These are phyloP conservation scores for Clamator glandarius DNA, from an alignment of 2,797 vertebrate species.

Conservation along the genomic window DNA sequence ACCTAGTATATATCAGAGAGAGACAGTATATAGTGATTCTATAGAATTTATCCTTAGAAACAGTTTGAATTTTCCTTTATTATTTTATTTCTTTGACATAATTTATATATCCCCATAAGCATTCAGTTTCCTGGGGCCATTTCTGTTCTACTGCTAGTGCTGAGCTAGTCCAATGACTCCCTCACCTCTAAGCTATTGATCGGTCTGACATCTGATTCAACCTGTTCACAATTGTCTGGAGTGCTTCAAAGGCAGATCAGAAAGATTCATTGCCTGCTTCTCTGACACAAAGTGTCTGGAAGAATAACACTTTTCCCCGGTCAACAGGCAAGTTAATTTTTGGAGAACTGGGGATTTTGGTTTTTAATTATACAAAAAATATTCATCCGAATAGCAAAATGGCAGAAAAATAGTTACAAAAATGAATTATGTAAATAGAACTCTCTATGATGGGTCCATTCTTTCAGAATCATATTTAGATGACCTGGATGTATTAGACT, in stretches of 20 bases:
- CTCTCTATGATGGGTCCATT: neutral
- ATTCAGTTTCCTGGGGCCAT: neutral
- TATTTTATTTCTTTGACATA: neutral
- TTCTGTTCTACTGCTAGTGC: constrained; percentile 29
- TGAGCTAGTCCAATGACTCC: constrained; percentile 37
- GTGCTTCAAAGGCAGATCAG: constrained; percentile 44
- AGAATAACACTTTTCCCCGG: neutral
- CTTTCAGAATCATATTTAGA: constrained; percentile 1
- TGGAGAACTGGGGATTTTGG: neutral
- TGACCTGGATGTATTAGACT: neutral
- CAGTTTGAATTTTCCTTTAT: constrained; percentile 12
- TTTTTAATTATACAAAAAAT: neutral
- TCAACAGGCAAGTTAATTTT: neutral
- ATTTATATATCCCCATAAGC: neutral
- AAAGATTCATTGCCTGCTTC: constrained; percentile 38
- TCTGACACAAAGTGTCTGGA: constrained; percentile 33
- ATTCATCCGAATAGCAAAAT: neutral
- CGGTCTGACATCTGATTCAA: constrained; percentile 69
- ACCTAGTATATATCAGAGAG: neutral
- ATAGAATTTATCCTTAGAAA: neutral
- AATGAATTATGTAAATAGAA: neutral
- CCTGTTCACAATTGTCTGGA: constrained; percentile 58
- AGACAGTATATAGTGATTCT: neutral
- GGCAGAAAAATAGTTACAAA: neutral
- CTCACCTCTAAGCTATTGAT: constrained; percentile 65